Conservation (phyloP, 2,113 vertebrate species). For the Grallaria varia region DNA sequence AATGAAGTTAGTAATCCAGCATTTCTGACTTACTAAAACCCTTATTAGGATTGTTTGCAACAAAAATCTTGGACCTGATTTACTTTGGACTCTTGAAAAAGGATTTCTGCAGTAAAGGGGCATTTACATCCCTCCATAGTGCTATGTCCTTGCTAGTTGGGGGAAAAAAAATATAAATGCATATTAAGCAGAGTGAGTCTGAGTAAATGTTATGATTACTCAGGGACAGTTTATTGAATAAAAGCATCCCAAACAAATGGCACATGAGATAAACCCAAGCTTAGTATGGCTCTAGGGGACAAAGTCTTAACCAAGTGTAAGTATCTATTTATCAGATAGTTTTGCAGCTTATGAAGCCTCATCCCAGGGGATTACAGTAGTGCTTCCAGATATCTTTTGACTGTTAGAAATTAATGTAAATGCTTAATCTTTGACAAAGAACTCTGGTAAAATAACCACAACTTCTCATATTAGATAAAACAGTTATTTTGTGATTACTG, state of each 20-base stretch:
- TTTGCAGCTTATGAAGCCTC: neutral
- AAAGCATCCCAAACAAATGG: conserved; percentile 30
- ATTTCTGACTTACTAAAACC: neutral
- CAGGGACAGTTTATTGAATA: conserved; percentile 19
- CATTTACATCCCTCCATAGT: neutral
- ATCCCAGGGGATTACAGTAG: neutral
- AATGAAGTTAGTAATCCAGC: neutral
- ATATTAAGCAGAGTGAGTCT: neutral
- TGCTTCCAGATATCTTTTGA: neutral
- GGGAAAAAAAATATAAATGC: neutral
- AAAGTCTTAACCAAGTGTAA: neutral
- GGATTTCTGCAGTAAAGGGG: neutral
- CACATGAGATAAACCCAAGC: conserved; percentile 14
- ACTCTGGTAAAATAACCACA: neutral
- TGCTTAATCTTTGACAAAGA: neutral
- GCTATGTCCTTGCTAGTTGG: neutral
- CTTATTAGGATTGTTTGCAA: neutral
- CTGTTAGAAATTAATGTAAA: neutral
- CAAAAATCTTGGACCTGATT: neutral
- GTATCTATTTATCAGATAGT: neutral
- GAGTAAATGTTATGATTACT: conserved; percentile 18
- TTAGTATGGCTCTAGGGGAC: neutral
- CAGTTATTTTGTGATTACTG: neutral
- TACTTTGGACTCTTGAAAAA: neutral
- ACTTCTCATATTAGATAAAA: neutral